These are phyloP conservation scores for Drosophila mimetica DNA, from an alignment of 2,888 invertebrate genomes.

Conservation along the genomic window DNA sequence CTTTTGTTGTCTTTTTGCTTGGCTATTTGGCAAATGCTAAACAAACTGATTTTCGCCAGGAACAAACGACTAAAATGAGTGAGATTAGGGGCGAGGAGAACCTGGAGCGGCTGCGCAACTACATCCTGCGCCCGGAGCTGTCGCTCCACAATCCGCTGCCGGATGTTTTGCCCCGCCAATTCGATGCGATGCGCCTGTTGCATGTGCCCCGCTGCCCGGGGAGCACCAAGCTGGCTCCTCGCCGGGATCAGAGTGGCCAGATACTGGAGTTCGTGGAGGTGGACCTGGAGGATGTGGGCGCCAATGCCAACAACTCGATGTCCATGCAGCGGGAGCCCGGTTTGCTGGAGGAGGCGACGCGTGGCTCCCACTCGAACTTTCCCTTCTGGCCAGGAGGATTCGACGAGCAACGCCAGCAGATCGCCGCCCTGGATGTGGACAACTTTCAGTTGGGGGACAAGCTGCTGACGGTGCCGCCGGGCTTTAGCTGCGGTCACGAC, in stretches of 20 bases:
- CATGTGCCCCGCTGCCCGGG: conserved; percentile 75
- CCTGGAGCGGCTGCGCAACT: conserved; percentile 69
- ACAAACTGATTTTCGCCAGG: not conserved
- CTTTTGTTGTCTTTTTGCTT: conserved; percentile 3
- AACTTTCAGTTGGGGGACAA: conserved; percentile 84
- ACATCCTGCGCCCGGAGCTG: conserved; percentile 82
- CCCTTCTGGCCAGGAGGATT: conserved; percentile 96
- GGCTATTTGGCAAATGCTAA: conserved; percentile 13
- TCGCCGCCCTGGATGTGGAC: conserved; percentile 83
- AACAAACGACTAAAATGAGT: conserved; percentile 36
- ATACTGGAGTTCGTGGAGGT: conserved; percentile 89
- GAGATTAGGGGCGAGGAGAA: conserved; percentile 56
- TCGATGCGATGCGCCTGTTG: conserved; percentile 75
- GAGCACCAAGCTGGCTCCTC: conserved; percentile 82
- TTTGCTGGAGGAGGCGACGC: conserved; percentile 87
- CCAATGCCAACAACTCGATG: conserved; percentile 90
- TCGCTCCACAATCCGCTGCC: conserved; percentile 82
- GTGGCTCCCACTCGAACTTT: conserved; percentile 91
- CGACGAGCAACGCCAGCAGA: conserved; percentile 86
- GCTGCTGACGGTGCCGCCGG: conserved; percentile 87
- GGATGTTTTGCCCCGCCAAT: conserved; percentile 78
- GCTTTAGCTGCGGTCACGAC: conserved; percentile 87
- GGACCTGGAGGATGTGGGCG: conserved; percentile 86
- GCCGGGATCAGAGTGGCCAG: conserved; percentile 91
- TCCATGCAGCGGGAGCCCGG: conserved; percentile 92